Conservation (phyloP, 2,888 invertebrate species). For the Anarsia innoxiella region DNA sequence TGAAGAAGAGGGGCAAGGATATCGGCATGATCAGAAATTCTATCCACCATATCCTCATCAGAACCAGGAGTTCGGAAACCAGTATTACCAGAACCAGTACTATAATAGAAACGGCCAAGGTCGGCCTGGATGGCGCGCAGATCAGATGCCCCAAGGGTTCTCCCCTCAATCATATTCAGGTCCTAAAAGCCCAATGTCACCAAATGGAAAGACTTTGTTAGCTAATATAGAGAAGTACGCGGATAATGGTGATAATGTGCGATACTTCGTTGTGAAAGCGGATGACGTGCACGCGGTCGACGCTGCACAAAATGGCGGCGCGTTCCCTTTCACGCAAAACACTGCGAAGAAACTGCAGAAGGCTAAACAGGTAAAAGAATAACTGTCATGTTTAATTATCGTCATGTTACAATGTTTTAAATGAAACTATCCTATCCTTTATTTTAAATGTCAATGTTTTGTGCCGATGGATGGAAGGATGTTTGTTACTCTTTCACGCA, state of each 20-base stretch:
- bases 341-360: conserved; percentile 78
- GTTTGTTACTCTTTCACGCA: too few relatives aligned
- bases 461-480: too few relatives aligned
- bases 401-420: too few relatives aligned
- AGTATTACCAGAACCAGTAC: conserved; percentile 39
- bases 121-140: conserved; percentile 33
- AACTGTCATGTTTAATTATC: too few relatives aligned
- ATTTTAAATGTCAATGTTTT: too few relatives aligned
- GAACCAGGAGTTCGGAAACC: conserved; percentile 30
- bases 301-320: conserved; percentile 66
- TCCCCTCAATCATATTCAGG: conserved; percentile 40
- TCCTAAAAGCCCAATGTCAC: conserved; percentile 52
- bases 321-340: conserved; percentile 76
- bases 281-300: conserved; percentile 73
- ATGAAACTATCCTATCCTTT: too few relatives aligned
- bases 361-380: conserved; percentile 74
- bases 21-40: conserved; percentile 33
- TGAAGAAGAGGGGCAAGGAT: conserved; percentile 39
- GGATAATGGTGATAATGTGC: conserved; percentile 19
- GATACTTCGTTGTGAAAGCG: conserved; percentile 78
- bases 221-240: conserved; percentile 59
- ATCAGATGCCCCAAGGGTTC: conserved; percentile 34
- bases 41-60: conserved; percentile 37
- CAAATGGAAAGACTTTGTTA: conserved; percentile 48
- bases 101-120: conserved; percentile 37